Percentiles rank a stretch among this genome's conserved stretches.
Evolutionary conservation across 2,797 vertebrate genomes (phyloP).

Genomic region (Melanotaenia maccullochi): DNA sequence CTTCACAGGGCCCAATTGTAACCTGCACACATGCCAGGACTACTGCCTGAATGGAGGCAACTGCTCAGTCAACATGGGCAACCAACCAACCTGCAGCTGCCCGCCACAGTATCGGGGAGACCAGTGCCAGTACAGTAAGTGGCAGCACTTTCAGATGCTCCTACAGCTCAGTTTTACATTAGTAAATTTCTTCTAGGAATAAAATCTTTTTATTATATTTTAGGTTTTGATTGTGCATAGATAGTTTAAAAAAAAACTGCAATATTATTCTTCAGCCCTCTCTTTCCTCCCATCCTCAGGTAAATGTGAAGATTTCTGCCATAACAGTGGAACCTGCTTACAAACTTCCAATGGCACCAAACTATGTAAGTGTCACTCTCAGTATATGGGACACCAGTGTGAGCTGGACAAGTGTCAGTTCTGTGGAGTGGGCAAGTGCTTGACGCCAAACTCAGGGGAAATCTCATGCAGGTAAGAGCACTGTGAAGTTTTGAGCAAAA

Average conservation of each 20-base stretch:
- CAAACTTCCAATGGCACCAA: conserved; percentile 83
- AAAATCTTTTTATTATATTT: too few species aligned
- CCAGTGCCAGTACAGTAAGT: conserved; percentile 96
- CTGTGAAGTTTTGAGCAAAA: background rate
- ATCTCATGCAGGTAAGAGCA: conserved; percentile 89
- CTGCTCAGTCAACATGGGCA: conserved; percentile 92
- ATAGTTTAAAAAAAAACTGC: background rate
- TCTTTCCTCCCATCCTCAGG: conserved; percentile 68
- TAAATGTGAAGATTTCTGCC: conserved; percentile 89
- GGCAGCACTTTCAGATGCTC: background rate
- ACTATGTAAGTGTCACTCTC: conserved; percentile 86
- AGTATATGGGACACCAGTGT: conserved; percentile 86
- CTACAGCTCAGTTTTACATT: background rate
- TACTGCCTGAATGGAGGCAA: conserved; percentile 91
- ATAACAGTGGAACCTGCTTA: conserved; percentile 88
- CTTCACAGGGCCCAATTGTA: conserved; percentile 92
- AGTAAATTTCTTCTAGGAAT: too few species aligned
- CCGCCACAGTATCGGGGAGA: conserved; percentile 86
- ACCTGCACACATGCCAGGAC: conserved; percentile 87
- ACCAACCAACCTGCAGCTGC: conserved; percentile 94
- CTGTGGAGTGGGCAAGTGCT: conserved; percentile 85
- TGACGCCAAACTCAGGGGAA: conserved; percentile 81
- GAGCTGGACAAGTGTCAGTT: conserved; percentile 89
- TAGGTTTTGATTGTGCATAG: background rate
- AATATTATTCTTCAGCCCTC: background rate